Percentiles rank a stretch among this genome's conserved stretches.
These are phyloP conservation scores for Chironomus tentans DNA, from an alignment of 2,888 invertebrate genomes.

Conservation along the genomic window DNA sequence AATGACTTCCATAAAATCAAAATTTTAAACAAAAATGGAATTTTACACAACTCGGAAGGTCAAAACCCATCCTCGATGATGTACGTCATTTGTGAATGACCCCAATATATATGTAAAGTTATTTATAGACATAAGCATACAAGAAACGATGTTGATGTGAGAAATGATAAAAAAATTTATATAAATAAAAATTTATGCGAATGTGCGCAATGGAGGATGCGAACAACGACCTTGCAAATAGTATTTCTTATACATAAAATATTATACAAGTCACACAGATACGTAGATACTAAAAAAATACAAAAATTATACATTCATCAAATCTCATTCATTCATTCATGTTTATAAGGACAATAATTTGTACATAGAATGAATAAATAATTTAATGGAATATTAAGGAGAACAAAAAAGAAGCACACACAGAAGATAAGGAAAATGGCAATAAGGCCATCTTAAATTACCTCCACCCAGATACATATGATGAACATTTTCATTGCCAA, in stretches of 20 bases:
- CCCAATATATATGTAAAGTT: too few species aligned
- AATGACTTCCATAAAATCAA: too few species aligned
- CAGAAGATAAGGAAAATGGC: too few species aligned
- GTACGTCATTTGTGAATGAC: too few species aligned
- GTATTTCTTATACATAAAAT: neutral
- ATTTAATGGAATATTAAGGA: too few species aligned
- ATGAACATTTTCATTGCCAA: neutral
- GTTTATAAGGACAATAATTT: neutral
- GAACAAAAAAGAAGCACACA: too few species aligned
- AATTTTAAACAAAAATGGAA: too few species aligned
- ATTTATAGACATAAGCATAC: too few species aligned
- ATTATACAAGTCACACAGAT: too few species aligned
- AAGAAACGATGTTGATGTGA: neutral
- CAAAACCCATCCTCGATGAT: too few species aligned
- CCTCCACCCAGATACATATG: neutral
- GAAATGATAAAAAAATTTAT: neutral
- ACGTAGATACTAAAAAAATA: neutral
- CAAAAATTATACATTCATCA: neutral
- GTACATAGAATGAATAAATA: neutral
- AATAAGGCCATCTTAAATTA: too few species aligned
- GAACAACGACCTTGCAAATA: neutral
- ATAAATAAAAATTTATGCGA: neutral
- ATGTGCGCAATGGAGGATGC: neutral
- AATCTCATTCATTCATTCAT: neutral
- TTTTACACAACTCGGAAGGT: too few species aligned